Percentiles rank a stretch among this genome's conserved stretches.
These are phyloP conservation scores for Sprattus sprattus DNA, from an alignment of 2,113 vertebrate species.

Conservation along the genomic window DNA sequence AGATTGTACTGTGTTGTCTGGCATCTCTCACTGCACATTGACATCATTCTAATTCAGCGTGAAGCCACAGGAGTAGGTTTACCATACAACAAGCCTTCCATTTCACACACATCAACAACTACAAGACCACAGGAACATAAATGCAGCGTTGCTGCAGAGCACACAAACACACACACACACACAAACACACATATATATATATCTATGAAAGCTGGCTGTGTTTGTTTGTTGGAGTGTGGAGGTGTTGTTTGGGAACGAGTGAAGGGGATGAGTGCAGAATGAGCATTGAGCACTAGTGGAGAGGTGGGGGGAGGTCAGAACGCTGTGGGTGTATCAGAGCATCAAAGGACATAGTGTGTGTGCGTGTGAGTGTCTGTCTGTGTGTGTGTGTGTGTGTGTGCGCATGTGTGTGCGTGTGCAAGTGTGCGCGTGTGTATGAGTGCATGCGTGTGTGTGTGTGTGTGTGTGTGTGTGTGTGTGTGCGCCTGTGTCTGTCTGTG, in stretches of 20 bases:
- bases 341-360: too few relatives aligned
- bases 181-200: too few relatives aligned
- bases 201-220: neutral
- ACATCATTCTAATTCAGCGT: neutral
- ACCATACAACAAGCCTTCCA: neutral
- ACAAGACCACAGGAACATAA: neutral
- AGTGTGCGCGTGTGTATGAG: too few relatives aligned
- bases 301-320: too few relatives aligned
- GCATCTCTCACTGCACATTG: neutral
- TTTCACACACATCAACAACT: neutral
- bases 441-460: neutral
- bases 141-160: neutral
- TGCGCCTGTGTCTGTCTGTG: neutral
- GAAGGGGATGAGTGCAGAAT: too few relatives aligned
- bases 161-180: too few relatives aligned
- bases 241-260: too few relatives aligned
- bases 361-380: neutral
- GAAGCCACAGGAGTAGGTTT: neutral
- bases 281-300: too few relatives aligned
- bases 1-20: neutral
- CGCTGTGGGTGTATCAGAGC: too few relatives aligned
- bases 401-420: neutral
- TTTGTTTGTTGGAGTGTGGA: neutral
- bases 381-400: neutral
- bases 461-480: slow-evolving; percentile 18